Percentiles rank a stretch among this genome's conserved stretches.
These are phyloP conservation scores for Pristionchus japonicus DNA, from an alignment of 2,888 invertebrate species.

Conservation along the genomic window DNA sequence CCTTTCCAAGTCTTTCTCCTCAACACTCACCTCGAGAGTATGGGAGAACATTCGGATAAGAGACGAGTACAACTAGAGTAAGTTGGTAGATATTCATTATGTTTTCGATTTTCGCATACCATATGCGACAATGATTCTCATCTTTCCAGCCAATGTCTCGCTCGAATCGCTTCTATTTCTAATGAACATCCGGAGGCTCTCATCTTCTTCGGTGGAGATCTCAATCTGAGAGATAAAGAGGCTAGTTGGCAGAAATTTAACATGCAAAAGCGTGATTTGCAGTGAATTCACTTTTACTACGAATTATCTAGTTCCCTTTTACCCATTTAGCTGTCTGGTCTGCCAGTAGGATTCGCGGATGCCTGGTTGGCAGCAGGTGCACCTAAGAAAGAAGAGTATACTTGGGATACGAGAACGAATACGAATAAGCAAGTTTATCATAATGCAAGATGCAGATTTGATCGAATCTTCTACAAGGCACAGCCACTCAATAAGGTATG, in stretches of 20 bases:
- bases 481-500: constrained; percentile 36
- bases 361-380: constrained; percentile 79
- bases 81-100: constrained; percentile 53
- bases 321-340: constrained; percentile 49
- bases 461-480: constrained; percentile 53
- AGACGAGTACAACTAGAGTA: constrained; percentile 76
- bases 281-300: background rate
- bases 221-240: constrained; percentile 81
- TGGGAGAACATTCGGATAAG: constrained; percentile 77
- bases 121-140: background rate
- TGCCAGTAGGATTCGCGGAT: constrained; percentile 75
- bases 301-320: background rate
- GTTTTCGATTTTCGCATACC: background rate
- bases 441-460: constrained; percentile 68
- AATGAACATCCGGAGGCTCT: constrained; percentile 64
- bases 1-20: constrained; percentile 76
- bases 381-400: constrained; percentile 78
- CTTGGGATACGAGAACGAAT: constrained; percentile 80
- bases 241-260: constrained; percentile 70
- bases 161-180: constrained; percentile 10
- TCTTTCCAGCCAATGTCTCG: background rate
- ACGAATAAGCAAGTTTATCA: constrained; percentile 77
- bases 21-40: constrained; percentile 81
- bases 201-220: constrained; percentile 80
- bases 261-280: background rate